A percentile compares a stretch with the other conserved stretches of the same genome.
Evolutionary conservation across 2,113 vertebrate genomes (phyloP).

Genomic region (Ameiurus melas): DNA sequence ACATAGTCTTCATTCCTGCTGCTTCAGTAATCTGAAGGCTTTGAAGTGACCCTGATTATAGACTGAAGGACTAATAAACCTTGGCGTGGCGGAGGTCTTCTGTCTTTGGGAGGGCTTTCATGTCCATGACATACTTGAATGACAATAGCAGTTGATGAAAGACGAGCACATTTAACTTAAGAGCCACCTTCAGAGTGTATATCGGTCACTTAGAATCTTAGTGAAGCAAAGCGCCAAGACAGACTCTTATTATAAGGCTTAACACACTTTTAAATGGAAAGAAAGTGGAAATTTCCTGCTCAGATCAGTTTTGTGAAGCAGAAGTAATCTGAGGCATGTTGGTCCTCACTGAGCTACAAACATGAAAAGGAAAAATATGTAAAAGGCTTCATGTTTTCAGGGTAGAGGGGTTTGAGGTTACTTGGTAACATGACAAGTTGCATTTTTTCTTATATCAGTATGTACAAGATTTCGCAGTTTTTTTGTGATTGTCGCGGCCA

Average conservation of each 20-base stretch:
- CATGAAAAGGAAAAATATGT: constrained; percentile 14
- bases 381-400: neutral
- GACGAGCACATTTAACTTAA: constrained; percentile 39
- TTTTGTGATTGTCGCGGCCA: too few species aligned
- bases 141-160: constrained; percentile 42
- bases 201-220: neutral
- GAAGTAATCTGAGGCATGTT: neutral
- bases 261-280: neutral
- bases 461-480: too few species aligned
- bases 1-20: neutral
- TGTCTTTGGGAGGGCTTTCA: constrained; percentile 22
- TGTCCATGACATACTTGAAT: constrained; percentile 40
- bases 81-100: neutral
- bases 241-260: constrained; percentile 3
- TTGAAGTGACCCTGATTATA: constrained; percentile 34
- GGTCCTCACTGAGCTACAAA: neutral
- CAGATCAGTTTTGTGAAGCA: neutral
- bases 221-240: constrained; percentile 15
- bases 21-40: neutral
- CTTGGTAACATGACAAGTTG: neutral
- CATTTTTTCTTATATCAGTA: too few species aligned
- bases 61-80: constrained; percentile 5
- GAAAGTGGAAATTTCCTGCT: neutral
- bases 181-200: constrained; percentile 30
- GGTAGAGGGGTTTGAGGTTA: neutral